A percentile compares a stretch with the other conserved stretches of the same genome.
These are phyloP conservation scores for Henricia sp. DNA, from an alignment of 53 echinoderm and acorn worm species.

Conservation along the genomic window DNA sequence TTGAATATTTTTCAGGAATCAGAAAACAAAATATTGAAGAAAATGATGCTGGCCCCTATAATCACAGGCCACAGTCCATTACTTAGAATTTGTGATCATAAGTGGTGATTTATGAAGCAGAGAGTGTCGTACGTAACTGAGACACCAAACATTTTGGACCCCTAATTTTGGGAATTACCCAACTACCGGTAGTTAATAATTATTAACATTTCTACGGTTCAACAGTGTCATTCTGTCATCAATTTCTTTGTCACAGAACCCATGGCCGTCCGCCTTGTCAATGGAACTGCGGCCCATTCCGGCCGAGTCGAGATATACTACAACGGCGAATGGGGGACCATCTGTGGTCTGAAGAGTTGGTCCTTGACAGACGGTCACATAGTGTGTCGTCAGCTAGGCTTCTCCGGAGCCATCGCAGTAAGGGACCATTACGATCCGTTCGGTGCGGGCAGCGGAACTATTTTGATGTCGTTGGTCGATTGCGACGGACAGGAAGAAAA, in stretches of 20 bases:
- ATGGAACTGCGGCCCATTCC: slow-evolving; percentile 21
- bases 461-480: slow-evolving; percentile 39
- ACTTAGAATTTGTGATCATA: no score
- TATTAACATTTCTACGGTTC: background rate
- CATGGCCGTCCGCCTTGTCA: slow-evolving; percentile 25
- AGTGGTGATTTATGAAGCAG: no score
- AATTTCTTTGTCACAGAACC: background rate
- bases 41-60: no score
- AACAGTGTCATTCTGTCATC: background rate
- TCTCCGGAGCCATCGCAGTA: background rate
- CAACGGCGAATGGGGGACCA: slow-evolving; percentile 47
- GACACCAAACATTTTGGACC: background rate
- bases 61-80: no score
- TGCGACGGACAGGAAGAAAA: slow-evolving; percentile 2
- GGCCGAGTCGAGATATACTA: slow-evolving; percentile 51
- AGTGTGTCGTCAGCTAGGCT: slow-evolving; percentile 33
- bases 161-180: no score
- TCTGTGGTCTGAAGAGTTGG: slow-evolving; percentile 35
- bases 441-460: slow-evolving; percentile 19
- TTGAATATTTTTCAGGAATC: no score
- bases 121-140: no score
- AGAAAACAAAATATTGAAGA: no score
- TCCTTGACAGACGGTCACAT: slow-evolving; percentile 33
- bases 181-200: background rate
- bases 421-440: background rate